Percentiles rank a stretch among this genome's conserved stretches.
phyloP scores from a whole-genome alignment of 2,888 invertebrate genomes.

The Agelastica alni region DNA sequence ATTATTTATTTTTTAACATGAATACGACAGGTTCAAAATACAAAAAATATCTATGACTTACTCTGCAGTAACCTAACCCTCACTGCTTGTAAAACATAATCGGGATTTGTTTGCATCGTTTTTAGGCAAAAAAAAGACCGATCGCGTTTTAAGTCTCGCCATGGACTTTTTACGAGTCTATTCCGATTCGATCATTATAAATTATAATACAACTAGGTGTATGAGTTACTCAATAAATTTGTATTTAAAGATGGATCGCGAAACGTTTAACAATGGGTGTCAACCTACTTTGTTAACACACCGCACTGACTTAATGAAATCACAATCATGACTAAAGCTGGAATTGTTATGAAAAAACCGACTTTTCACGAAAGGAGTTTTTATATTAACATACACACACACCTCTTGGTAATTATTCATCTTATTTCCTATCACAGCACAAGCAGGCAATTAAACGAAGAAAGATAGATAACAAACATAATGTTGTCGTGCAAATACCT shows the following conservation, averaged over 20 bases:
- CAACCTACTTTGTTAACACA: slow-evolving; percentile 19
- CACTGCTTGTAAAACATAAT: slow-evolving; percentile 12
- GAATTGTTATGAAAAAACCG: slow-evolving; percentile 12
- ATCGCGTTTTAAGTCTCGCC: slow-evolving; percentile 14
- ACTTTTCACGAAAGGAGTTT: background rate
- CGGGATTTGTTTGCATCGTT: slow-evolving; percentile 12
- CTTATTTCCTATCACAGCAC: slow-evolving; percentile 8
- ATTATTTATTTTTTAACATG: too few relatives aligned
- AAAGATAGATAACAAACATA: too few relatives aligned
- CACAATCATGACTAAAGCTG: slow-evolving; percentile 15
- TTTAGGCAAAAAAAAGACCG: slow-evolving; percentile 2
- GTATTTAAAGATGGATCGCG: slow-evolving; percentile 19
- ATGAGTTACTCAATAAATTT: slow-evolving; percentile 17
- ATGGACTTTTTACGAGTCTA: slow-evolving; percentile 19
- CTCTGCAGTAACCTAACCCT: slow-evolving; percentile 15
- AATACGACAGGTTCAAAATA: too few relatives aligned
- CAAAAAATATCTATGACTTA: too few relatives aligned
- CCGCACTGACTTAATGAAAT: slow-evolving; percentile 13
- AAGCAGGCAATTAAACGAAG: too few relatives aligned
- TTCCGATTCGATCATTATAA: slow-evolving; percentile 11
- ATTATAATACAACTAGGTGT: slow-evolving; percentile 13
- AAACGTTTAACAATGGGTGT: slow-evolving; percentile 20
- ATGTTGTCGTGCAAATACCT: too few relatives aligned
- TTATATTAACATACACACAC: slow-evolving; percentile 8
- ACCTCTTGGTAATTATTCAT: slow-evolving; percentile 17